phyloP scores from a whole-genome alignment of 2,888 invertebrate genomes.

The Coronaproctus castanopsis region DNA sequence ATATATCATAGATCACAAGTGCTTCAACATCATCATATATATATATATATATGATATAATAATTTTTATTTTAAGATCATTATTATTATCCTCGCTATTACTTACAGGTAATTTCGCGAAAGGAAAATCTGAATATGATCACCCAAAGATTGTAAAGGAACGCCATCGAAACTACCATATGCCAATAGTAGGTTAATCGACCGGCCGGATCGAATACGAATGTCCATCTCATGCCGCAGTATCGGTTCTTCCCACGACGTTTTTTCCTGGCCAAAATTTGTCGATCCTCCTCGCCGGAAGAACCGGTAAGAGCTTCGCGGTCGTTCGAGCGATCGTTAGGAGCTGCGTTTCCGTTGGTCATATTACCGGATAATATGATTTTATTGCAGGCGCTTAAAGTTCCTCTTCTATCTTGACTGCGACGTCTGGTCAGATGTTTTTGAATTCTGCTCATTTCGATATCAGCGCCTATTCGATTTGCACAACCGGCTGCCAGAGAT shows the following conservation, averaged over 20 bases:
- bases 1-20: no score
- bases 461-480: constrained; percentile 30
- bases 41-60: no score
- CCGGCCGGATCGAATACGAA: constrained; percentile 98
- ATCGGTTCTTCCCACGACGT: constrained; percentile 43
- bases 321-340: constrained; percentile 39
- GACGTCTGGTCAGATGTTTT: constrained; percentile 35
- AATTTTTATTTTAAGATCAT: no score
- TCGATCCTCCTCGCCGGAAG: constrained; percentile 26
- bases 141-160: constrained; percentile 96
- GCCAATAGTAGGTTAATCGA: constrained; percentile 89
- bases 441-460: constrained; percentile 9
- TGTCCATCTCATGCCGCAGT: constrained; percentile 51
- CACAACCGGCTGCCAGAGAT: constrained; percentile 47
- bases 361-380: not conserved
- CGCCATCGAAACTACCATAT: constrained; percentile 86
- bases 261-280: constrained; percentile 28
- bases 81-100: no score
- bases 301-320: constrained; percentile 48
- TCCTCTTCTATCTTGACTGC: constrained; percentile 56
- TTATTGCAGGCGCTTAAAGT: constrained; percentile 20
- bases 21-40: no score
- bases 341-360: constrained; percentile 29
- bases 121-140: constrained; percentile 96
- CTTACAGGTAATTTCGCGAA: constrained; percentile 85